A percentile compares a stretch with the other conserved stretches of the same genome.
Evolutionary conservation across 2,797 vertebrate species (phyloP).

Genomic region (Gouania willdenowi): DNA sequence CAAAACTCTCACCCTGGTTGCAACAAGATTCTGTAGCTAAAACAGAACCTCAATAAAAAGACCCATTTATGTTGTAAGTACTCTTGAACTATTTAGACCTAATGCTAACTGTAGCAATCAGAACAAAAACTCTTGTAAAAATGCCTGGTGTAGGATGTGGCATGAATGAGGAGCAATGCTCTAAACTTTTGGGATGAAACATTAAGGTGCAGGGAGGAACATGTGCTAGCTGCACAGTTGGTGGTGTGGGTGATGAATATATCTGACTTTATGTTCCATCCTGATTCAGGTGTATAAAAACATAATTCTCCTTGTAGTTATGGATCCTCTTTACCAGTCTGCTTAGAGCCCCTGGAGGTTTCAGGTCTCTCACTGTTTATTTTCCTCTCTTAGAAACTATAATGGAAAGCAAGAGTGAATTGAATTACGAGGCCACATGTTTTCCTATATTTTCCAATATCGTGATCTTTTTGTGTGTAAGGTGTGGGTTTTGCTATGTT

Average conservation of each 20-base stretch:
- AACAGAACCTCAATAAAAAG: conserved; percentile 6
- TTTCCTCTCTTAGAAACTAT: conserved; percentile 39
- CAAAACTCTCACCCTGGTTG: conserved; percentile 7
- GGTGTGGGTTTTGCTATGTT: conserved; percentile 17
- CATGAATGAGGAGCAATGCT: conserved; percentile 17
- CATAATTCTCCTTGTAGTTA: conserved; percentile 32
- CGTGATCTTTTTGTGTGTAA: conserved; percentile 2
- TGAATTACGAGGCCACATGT: conserved; percentile 8
- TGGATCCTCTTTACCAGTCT: conserved; percentile 25
- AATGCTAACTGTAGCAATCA: conserved; percentile 9
- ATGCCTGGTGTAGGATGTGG: conserved; percentile 16
- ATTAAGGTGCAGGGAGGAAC: conserved; percentile 8
- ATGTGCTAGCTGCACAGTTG: too few relatives aligned
- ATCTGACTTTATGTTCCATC: conserved; percentile 17
- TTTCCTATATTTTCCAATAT: conserved; percentile 14
- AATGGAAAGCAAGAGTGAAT: conserved; percentile 43
- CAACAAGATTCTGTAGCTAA: conserved; percentile 5
- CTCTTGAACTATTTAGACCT: conserved; percentile 1
- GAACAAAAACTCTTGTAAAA: conserved; percentile 27
- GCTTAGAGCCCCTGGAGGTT: conserved; percentile 33
- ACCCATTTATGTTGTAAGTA: conserved; percentile 14
- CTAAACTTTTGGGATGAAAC: background rate
- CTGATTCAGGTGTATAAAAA: conserved; percentile 39
- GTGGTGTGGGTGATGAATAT: conserved; percentile 10
- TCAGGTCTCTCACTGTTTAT: conserved; percentile 36